Evolutionary conservation across 2,113 vertebrate genomes (phyloP).

Genomic region (Peromyscus leucopus): DNA sequence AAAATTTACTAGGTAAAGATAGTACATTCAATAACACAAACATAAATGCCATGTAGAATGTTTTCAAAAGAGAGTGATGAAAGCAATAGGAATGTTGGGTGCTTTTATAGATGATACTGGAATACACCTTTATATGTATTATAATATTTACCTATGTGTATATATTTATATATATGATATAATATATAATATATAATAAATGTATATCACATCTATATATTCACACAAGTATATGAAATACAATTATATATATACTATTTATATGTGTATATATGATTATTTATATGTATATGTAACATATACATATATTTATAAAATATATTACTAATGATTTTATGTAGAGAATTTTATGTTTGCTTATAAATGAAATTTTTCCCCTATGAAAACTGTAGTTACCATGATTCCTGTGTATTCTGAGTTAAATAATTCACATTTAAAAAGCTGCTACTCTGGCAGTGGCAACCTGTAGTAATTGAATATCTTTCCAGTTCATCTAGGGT

Average conservation of each 20-base stretch:
- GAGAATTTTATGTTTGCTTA: neutral
- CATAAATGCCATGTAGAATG: neutral
- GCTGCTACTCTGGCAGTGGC: neutral
- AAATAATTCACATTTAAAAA: neutral
- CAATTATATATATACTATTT: neutral
- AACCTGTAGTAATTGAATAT: neutral
- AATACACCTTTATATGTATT: neutral
- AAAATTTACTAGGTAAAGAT: neutral
- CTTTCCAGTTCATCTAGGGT: neutral
- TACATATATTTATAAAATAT: neutral
- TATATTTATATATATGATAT: neutral
- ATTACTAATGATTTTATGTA: neutral
- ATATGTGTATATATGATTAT: neutral
- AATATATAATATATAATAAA: neutral
- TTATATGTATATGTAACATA: neutral
- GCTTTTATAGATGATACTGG: neutral
- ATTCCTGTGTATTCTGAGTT: neutral
- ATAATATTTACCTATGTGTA: neutral
- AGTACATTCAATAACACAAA: neutral
- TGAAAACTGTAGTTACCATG: neutral
- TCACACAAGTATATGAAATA: neutral
- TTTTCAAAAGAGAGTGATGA: neutral
- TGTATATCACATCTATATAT: neutral
- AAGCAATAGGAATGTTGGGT: neutral
- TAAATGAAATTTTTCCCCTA: neutral